Evolutionary conservation across 2,113 vertebrate genomes (phyloP).

Genomic region (Mystacornis crossleyi): DNA sequence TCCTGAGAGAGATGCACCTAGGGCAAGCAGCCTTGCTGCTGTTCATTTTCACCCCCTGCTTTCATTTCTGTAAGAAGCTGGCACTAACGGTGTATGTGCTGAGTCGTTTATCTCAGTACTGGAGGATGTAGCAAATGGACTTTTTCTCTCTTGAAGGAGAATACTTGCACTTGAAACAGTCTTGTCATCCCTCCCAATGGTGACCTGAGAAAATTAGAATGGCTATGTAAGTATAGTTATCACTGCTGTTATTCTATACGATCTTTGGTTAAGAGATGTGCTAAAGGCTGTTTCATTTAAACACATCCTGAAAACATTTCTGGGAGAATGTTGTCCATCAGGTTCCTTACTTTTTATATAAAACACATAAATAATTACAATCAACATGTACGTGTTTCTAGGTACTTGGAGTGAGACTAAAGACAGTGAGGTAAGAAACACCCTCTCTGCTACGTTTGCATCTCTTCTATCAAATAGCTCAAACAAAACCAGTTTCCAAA

Average conservation of each 20-base stretch:
- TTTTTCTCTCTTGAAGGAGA: background rate
- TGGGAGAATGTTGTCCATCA: background rate
- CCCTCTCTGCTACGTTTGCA: fast-evolving
- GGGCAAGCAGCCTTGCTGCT: background rate
- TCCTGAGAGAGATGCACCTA: background rate
- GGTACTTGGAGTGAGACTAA: background rate
- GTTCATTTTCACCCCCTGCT: background rate
- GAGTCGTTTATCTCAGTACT: background rate
- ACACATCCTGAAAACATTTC: background rate
- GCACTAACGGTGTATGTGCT: background rate
- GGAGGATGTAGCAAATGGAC: background rate
- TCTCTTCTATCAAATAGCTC: background rate
- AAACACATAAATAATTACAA: background rate
- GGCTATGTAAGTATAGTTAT: background rate
- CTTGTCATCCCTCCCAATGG: background rate
- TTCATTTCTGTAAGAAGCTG: background rate
- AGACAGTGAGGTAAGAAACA: background rate
- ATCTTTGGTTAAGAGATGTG: background rate
- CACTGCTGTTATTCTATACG: background rate
- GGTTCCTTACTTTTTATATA: background rate
- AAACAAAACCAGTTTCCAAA: background rate
- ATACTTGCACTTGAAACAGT: background rate
- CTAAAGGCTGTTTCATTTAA: background rate
- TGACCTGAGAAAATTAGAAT: background rate
- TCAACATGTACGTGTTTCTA: background rate